Evolutionary conservation across 1,140 invertebrate species (phyloP).

Genomic region (Metopolophium dirhodum): DNA sequence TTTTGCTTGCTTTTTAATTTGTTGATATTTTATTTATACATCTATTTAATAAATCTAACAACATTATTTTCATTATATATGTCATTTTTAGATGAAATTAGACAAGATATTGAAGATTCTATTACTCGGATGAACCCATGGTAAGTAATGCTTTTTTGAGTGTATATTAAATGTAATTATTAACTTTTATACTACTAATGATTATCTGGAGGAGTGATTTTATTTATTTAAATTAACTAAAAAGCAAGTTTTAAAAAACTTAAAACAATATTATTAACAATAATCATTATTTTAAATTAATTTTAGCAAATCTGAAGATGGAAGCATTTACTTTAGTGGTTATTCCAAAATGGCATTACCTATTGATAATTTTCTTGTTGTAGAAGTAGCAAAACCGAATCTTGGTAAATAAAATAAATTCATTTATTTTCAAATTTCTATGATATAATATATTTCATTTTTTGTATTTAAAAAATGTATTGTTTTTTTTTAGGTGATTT

Average conservation of each 20-base stretch:
- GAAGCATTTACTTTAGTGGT: constrained; percentile 86
- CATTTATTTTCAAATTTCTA: neutral
- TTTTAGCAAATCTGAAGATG: constrained; percentile 83
- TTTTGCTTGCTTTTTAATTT: no score
- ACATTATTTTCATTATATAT: no score
- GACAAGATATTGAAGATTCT: constrained; percentile 97
- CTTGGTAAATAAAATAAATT: constrained; percentile 66
- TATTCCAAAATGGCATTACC: constrained; percentile 99
- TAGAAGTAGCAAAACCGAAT: constrained; percentile 91
- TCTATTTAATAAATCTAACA: no score
- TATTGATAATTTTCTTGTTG: constrained; percentile 89
- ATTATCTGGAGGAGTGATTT: no score
- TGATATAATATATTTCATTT: neutral
- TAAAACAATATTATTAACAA: neutral
- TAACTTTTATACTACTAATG: neutral
- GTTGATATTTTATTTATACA: no score
- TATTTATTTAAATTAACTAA: no score
- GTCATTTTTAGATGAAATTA: constrained; percentile 85
- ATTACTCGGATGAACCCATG: constrained; percentile 93
- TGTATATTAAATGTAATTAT: neutral
- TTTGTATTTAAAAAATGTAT: neutral
- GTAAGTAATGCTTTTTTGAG: constrained; percentile 65
- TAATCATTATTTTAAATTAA: neutral
- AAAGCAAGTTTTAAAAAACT: no score
- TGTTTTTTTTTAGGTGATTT: constrained; percentile 74